Conservation (phyloP, 30 jellyfish, hydroid and myxozoan genomes). For the Mastigias papua region DNA sequence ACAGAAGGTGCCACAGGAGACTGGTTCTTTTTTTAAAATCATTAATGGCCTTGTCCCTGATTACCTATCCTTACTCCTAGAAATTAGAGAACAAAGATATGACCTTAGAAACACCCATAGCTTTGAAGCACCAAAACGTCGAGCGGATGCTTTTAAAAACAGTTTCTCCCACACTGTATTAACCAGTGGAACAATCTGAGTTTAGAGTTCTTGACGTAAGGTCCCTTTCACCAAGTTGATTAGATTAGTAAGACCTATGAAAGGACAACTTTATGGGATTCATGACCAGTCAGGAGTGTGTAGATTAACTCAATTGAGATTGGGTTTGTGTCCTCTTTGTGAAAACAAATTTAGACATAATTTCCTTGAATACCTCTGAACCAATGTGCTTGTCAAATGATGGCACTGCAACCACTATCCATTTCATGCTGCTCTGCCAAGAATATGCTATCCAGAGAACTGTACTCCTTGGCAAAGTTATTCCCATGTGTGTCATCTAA, state of each 20-base stretch:
- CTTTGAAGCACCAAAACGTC: constrained; percentile 31
- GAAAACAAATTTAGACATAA: constrained; percentile 23
- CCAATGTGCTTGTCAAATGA: constrained; percentile 41
- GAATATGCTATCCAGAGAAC: constrained; percentile 33
- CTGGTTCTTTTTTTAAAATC: constrained; percentile 32
- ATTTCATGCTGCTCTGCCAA: constrained; percentile 50
- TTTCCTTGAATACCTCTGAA: constrained; percentile 23
- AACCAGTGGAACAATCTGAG: constrained; percentile 51
- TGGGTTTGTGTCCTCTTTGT: constrained; percentile 46
- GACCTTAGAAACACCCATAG: constrained; percentile 32
- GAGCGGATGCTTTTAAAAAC: constrained; percentile 40
- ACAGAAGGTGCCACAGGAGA: constrained; percentile 55
- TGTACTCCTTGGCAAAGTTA: constrained; percentile 26
- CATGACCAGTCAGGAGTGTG: constrained; percentile 43
- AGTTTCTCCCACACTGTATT: constrained; percentile 36
- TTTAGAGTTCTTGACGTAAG: constrained; percentile 40
- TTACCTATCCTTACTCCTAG: constrained; percentile 17
- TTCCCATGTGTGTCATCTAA: constrained; percentile 7
- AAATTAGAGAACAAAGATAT: constrained; percentile 20
- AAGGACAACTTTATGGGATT: constrained; percentile 36
- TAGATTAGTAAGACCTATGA: constrained; percentile 40
- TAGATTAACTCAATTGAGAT: constrained; percentile 29
- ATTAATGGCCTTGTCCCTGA: constrained; percentile 58
- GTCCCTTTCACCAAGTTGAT: constrained; percentile 36
- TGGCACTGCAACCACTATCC: constrained; percentile 23